These are phyloP conservation scores for Propithecus perrieri DNA, from an alignment of 2,797 vertebrate genomes.

Conservation along the genomic window DNA sequence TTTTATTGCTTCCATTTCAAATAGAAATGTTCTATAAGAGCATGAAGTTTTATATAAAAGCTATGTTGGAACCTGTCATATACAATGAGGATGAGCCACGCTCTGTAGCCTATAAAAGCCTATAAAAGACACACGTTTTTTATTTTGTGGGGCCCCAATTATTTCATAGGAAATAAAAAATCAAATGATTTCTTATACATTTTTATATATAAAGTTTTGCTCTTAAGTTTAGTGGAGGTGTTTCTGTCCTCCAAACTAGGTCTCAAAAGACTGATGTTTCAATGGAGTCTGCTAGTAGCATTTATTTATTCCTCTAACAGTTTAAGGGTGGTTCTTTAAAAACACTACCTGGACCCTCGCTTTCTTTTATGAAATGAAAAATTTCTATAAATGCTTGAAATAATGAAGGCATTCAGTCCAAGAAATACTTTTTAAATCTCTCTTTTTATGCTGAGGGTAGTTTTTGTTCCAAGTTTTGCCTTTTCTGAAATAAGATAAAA, in stretches of 20 bases:
- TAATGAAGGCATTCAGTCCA: not conserved
- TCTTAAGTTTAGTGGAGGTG: not conserved
- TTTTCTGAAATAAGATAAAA: conserved; percentile 26
- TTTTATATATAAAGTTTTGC: not conserved
- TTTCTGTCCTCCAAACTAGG: not conserved
- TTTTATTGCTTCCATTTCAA: not conserved
- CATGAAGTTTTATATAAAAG: not conserved
- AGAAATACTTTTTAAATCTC: not conserved
- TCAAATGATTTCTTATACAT: not conserved
- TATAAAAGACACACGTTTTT: not conserved
- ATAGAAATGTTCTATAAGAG: not conserved
- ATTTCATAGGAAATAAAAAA: not conserved
- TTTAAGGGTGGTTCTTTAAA: not conserved
- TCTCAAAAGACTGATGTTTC: not conserved
- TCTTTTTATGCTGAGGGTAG: not conserved
- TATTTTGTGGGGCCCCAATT: not conserved
- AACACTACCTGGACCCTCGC: not conserved
- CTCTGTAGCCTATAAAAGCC: not conserved
- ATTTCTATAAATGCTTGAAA: not conserved
- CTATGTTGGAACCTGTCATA: not conserved
- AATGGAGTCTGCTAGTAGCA: not conserved
- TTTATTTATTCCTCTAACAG: not conserved
- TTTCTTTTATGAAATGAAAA: not conserved
- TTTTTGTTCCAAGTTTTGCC: not conserved
- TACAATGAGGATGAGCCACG: not conserved